Base-by-base conservation (phyloP, 1,140 invertebrate genomes). In the Chlorops oryzae region DNA sequence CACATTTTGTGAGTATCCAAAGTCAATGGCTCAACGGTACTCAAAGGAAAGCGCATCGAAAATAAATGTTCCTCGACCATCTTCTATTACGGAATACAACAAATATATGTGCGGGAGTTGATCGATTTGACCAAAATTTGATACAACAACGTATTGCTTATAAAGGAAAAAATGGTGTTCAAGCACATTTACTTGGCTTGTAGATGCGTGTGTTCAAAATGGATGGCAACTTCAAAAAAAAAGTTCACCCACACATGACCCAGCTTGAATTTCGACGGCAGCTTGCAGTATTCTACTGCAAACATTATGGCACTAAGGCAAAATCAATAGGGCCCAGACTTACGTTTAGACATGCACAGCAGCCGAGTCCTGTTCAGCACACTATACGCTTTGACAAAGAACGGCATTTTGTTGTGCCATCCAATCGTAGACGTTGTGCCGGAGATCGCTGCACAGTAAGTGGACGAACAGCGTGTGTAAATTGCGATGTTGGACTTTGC, bases 131-230 rank as follows among this genome's bases (percentile, higher is more conserved):
- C 41, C 49, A 59, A 38, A 54, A 54, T 24, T 41, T 65, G 5
- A 51, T 52, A 23, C 35, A 56, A 12, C 59, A 68, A 34, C 49
- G 56, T 50, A 62, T 59, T 22, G 56, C 50, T 22, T 51, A 63
- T 38, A 47, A 51, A 41, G 55, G 57, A 59, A 63, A 51, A 67
- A 67, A 48, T 64, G 57, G 58, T 63, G 54, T 54, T 63, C 53
- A 54, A 55, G 54, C 24, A 47, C 62, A 10, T 69, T 69, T 51
- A 54, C 55, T 13, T 61, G 60, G 50, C 54, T 68, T 42, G 39
- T 70, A 24, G 62, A 64, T 43, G 57, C 54, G 55, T 35, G 50
- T 42, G 37, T 58, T 23, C 27, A 63, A 38, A 66, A 66, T 60
- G 52, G 52, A 6, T 60, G 55, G 54, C 28, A 50, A 37, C 25